These are phyloP conservation scores for Tetramorium parvispinum DNA, from an alignment of 1,140 invertebrate species.

Conservation along the genomic window DNA sequence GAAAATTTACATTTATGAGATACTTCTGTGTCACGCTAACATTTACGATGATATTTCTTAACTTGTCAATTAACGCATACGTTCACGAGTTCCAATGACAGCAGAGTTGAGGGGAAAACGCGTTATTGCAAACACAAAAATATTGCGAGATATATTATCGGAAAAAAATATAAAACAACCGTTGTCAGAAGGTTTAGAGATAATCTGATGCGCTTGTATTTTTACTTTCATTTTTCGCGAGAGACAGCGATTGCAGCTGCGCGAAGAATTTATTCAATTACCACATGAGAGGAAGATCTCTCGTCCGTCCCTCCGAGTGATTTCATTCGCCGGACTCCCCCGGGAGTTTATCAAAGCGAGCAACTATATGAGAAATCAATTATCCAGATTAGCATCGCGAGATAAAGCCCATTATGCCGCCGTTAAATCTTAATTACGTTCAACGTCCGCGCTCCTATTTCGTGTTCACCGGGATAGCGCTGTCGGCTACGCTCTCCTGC, in stretches of 20 bases:
- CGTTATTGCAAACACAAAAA: neutral
- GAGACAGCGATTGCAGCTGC: neutral
- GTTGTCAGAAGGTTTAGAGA: neutral
- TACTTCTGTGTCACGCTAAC: slow-evolving; percentile 8
- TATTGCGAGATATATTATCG: neutral
- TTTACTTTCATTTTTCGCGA: neutral
- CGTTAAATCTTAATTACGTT: slow-evolving; percentile 71
- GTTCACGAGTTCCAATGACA: neutral
- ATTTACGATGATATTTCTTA: slow-evolving; percentile 12
- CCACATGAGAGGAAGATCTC: neutral
- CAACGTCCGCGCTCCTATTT: slow-evolving; percentile 17
- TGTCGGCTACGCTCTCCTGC: slow-evolving; percentile 44
- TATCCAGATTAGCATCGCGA: slow-evolving; percentile 59
- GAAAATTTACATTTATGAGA: slow-evolving; percentile 62
- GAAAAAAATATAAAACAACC: neutral
- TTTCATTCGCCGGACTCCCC: neutral
- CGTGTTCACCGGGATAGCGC: slow-evolving; percentile 53
- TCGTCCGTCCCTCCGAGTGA: neutral
- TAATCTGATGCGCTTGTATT: neutral
- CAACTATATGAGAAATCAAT: slow-evolving; percentile 63
- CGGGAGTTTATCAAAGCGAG: slow-evolving; percentile 2
- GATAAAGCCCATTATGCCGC: slow-evolving; percentile 56
- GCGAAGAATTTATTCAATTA: neutral
- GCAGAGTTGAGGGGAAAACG: neutral
- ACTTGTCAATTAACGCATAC: slow-evolving; percentile 3